Evolutionary conservation across 2,113 vertebrate genomes (phyloP), one percentile per base, ranked within the genome.

Genomic region (Poecilia latipinna): DNA sequence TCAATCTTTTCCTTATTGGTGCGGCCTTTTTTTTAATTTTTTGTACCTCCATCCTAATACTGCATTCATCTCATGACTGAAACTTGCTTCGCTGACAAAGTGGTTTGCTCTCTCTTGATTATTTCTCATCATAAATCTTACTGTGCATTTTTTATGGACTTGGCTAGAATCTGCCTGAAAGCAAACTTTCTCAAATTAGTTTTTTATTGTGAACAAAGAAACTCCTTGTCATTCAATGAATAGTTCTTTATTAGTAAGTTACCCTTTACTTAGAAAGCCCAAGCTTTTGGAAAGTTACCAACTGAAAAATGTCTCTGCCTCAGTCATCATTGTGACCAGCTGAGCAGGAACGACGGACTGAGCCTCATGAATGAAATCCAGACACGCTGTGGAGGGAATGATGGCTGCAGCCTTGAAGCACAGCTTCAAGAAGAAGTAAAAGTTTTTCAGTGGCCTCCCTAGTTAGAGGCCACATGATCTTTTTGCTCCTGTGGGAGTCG

Each of bases 401-500:
- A 61, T 10, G 65, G 12, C 51, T 73, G 68, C 75, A 68, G 68
- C 54, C 44, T 22, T 57, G 68, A 48, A 64, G 63, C 54, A 39
- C 54, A 74, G 35, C 78, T 80, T 80, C 1, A 22, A 69, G 42
- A 42, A 63, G 26, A 42, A 75, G 72, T 51, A 64, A 8, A 44
- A 22, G 35, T 72, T 78, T 80, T 83, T 70, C 70, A 33, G 78
- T 75, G 70, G 72, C 75, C 86, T 82, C 78, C 86, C 69, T 88
- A 83, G 89, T 92, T 86, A 83, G 89, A 67, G 76, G 84, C 80
- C 82, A 89, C 90, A 80, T 87, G 87, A 92, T 89, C 78, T 74
- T 31, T 32, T 19, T 17, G 12, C 67, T 85, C 88, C 85, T 87
- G 22, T 48, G 84, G 86, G 90, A 90, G 86, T 77, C 63, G 61